Conservation (phyloP, 2,113 vertebrate genomes). For the Crotalus viridis region DNA sequence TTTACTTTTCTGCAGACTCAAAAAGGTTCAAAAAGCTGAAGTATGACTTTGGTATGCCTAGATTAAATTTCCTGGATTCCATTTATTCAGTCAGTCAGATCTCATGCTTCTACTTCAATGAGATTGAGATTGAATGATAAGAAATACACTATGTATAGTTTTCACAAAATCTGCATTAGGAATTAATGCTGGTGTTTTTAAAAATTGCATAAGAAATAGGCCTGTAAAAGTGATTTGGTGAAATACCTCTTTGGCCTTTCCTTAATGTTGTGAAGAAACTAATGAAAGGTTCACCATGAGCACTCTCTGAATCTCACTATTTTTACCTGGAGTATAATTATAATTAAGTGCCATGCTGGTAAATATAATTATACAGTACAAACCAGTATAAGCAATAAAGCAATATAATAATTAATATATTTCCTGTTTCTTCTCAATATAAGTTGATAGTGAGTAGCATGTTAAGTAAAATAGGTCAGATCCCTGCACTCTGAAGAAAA, state of each 20-base stretch:
- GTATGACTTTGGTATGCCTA: not conserved
- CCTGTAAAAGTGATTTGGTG: not conserved
- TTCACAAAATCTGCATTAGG: not conserved
- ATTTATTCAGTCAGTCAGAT: no score
- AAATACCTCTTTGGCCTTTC: not conserved
- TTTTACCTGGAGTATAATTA: not conserved
- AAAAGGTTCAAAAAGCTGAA: not conserved
- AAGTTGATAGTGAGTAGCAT: accelerated
- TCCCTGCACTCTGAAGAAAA: accelerated
- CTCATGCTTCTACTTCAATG: not conserved
- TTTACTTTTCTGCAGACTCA: not conserved
- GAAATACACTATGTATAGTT: not conserved
- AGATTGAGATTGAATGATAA: not conserved
- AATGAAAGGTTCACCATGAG: not conserved
- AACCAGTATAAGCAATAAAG: not conserved
- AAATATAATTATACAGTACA: not conserved
- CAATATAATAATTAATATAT: not conserved
- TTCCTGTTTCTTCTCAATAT: not conserved
- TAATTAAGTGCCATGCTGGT: not conserved
- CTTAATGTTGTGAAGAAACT: not conserved
- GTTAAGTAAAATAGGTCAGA: not conserved
- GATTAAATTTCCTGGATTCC: not conserved
- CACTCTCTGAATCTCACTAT: not conserved
- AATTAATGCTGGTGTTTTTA: not conserved
- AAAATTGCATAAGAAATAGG: not conserved